Base-by-base conservation (phyloP, 2,797 vertebrate genomes). In the Spinus pinus region DNA sequence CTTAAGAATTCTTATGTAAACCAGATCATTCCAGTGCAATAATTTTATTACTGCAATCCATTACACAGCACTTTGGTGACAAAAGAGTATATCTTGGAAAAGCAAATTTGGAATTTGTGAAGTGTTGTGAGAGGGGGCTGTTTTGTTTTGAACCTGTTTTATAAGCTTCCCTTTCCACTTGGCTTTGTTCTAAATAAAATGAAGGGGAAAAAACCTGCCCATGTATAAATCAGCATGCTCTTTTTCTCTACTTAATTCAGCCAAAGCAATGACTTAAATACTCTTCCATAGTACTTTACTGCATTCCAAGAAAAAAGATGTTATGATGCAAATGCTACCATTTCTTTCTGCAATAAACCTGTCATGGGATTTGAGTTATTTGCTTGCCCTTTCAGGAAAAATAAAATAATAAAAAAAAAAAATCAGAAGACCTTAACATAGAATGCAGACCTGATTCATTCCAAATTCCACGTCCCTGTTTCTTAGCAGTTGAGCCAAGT, bases 1-100 rank as follows among this genome's bases (percentile, higher is more conserved):
- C 44, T 90, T 89, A 94, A 90, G 80, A 84, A 92, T 96, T 97
- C 60, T 95, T 95, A 84, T 81, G 53, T 67, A 95, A 87, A 95
- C 85, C 60, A 97, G 69, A 95, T 95, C 64, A 91, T 95, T 94
- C 42, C 65, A 88, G 42, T 86, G 61, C 78, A 94, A 82, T 93
- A 82, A 94, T 90, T 87, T 79, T 95, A 93, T 94, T 95, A 89
- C 88, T 65, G 70, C 91, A 84, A 90, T 94, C 50, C 86, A 19
- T 93, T 94, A 66, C 77, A 75, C 58, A 90, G 87, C 56, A 86
- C 75, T 93, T 93, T 75, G 37, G 39, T 72, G 83, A 92, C 73
- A 94, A 62, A 90, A 60, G 31, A 50, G n/a, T 25, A 1, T 73
- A 71, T 93, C 60, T 70, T 78, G 57, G 72, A 88, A 86, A 93